Base-by-base conservation (phyloP, 2,797 vertebrate species). In the Neomorphus geoffroyi region DNA sequence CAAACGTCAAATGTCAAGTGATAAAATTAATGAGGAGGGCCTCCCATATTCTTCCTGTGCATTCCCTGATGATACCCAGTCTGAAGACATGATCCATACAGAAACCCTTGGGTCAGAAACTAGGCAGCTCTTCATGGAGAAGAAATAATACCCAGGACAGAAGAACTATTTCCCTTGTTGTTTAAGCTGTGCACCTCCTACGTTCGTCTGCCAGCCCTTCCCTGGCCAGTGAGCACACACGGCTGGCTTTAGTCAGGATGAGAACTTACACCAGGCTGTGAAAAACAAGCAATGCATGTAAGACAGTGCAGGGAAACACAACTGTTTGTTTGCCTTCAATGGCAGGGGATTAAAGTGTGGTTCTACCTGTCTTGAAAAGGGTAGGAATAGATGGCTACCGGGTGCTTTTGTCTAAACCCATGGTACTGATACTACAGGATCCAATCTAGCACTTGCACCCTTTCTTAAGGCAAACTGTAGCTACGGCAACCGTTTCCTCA, bases 181-280 rank as follows among this genome's bases (percentile, higher is more conserved):
- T 50, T 90, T 57, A 48, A 69, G 13, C 13, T 15, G 11, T 30
- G 32, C 71, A 48, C 24, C 50, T 35, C 23, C 41, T 21, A 53
- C 8, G 11, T 18, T 15, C 43, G 13, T 6, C 41, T 53, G 23
- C 16, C 30, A 62, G 84, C 56, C 23, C 23, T 30, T 35, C 16
- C 4, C 41, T 60, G 50, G 12, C 62, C 50, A 0, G 0, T 27
- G 39, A 75, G 58, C 62, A 27, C 11, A 15, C 0, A 0, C 7
- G 39, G 66, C 37, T 1, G 67, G 57, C 32, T 85, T 32, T 26
- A 57, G 46, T 7, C 57, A 26, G 66, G 62, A 71, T 16, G 39
- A 75, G 67, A 64, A 57, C 9, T 35, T 48, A 7, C 12, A 87
- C 18, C 7, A 10, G 8, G 10, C 16, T 24, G 30, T 62, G 48